These are phyloP conservation scores for Chloropsis hardwickii DNA, from an alignment of 2,113 vertebrate genomes.

Conservation along the genomic window DNA sequence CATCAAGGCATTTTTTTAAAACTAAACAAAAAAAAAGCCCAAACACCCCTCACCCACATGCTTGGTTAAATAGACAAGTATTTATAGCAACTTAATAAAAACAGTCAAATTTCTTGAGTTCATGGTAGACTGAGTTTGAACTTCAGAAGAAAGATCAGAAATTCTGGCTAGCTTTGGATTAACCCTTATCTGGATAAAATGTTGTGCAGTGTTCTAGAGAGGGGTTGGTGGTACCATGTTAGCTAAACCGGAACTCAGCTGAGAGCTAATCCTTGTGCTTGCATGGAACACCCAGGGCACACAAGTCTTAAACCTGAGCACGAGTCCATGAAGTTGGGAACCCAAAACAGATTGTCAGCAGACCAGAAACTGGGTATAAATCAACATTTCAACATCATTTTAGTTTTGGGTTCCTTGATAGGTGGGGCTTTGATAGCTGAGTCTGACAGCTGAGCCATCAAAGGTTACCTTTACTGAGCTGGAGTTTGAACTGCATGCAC, in stretches of 20 bases:
- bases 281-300: neutral
- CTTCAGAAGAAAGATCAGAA: neutral
- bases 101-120: neutral
- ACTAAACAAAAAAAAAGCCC: neutral
- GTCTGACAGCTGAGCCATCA: neutral
- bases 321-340: neutral
- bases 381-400: neutral
- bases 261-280: neutral
- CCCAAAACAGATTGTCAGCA: accelerated
- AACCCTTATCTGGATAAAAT: neutral
- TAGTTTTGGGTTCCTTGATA: neutral
- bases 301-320: neutral
- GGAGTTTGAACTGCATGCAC: neutral
- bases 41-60: accelerated
- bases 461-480: neutral
- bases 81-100: neutral
- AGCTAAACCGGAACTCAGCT: neutral
- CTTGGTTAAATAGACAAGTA: neutral
- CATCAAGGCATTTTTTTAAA: neutral
- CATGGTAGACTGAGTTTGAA: neutral
- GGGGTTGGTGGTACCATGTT: neutral
- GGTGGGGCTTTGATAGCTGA: neutral
- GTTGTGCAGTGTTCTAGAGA: neutral
- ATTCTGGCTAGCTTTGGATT: neutral
- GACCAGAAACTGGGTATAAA: neutral